Evolutionary conservation across 2,888 invertebrate species (phyloP).

Genomic region (Microchrysa polita): DNA sequence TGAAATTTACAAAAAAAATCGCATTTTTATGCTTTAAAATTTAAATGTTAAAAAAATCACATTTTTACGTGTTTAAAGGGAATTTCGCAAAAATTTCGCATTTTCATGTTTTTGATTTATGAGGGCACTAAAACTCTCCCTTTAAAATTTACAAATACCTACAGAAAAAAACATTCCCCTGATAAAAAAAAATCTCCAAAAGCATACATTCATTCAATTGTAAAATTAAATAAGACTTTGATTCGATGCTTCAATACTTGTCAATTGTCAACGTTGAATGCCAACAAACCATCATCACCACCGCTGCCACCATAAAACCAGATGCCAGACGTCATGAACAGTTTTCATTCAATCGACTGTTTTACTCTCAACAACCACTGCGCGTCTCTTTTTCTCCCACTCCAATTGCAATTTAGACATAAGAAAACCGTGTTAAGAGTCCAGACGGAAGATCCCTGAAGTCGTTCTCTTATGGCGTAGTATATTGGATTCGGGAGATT

Average conservation of each 20-base stretch:
- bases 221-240: constrained; percentile 44
- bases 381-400: neutral
- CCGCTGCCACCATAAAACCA: too few relatives aligned
- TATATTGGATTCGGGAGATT: constrained; percentile 12
- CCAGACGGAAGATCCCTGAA: neutral
- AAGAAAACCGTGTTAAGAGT: neutral
- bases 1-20: too few relatives aligned
- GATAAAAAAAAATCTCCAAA: neutral
- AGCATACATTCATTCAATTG: constrained; percentile 36
- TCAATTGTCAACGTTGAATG: neutral
- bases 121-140: too few relatives aligned
- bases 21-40: too few relatives aligned
- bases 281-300: neutral
- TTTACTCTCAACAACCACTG: too few relatives aligned
- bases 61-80: too few relatives aligned
- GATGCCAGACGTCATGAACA: neutral
- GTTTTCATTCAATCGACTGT: neutral
- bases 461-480: neutral
- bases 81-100: too few relatives aligned
- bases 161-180: neutral
- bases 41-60: too few relatives aligned
- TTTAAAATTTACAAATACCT: too few relatives aligned
- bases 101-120: too few relatives aligned
- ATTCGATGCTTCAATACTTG: constrained; percentile 34
- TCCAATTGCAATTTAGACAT: neutral